Evolutionary conservation across 2,888 invertebrate species (phyloP).

Genomic region (Dicranocentrus wangi): DNA sequence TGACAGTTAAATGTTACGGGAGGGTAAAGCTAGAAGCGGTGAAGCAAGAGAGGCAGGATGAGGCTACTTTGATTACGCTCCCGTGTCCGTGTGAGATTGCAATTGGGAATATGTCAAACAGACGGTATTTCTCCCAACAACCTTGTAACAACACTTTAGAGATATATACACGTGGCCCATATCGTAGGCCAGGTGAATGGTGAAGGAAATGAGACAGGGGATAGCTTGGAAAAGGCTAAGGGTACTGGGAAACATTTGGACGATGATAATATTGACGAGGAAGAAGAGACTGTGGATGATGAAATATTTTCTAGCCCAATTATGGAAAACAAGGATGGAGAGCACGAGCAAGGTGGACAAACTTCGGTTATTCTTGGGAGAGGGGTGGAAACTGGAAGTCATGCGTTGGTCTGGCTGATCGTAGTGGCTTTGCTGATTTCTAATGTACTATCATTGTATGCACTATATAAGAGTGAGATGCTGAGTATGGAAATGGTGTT

Average conservation of each 20-base stretch:
- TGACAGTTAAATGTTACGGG: slow-evolving; percentile 27
- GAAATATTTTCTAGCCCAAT: neutral
- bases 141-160: slow-evolving; percentile 36
- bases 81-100: slow-evolving; percentile 38
- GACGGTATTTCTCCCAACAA: slow-evolving; percentile 14
- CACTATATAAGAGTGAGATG: slow-evolving; percentile 16
- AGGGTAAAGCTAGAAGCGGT: slow-evolving; percentile 19
- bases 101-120: slow-evolving; percentile 3
- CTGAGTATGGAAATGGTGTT: neutral
- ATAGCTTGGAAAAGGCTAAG: neutral
- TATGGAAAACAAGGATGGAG: neutral
- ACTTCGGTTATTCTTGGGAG: neutral
- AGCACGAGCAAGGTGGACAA: neutral
- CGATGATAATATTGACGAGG: neutral
- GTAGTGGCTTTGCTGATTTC: slow-evolving; percentile 8
- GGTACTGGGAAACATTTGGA: neutral
- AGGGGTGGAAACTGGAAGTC: slow-evolving; percentile 13
- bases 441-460: slow-evolving; percentile 4
- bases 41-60: slow-evolving; percentile 32
- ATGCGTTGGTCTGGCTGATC: slow-evolving; percentile 25
- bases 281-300: slow-evolving; percentile 12
- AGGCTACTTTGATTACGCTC: slow-evolving; percentile 33
- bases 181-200: slow-evolving; percentile 19
- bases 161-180: slow-evolving; percentile 44
- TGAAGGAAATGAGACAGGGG: neutral